These are phyloP conservation scores for Sarcophaga subvicina DNA, from an alignment of 2,888 invertebrate species.

Conservation along the genomic window DNA sequence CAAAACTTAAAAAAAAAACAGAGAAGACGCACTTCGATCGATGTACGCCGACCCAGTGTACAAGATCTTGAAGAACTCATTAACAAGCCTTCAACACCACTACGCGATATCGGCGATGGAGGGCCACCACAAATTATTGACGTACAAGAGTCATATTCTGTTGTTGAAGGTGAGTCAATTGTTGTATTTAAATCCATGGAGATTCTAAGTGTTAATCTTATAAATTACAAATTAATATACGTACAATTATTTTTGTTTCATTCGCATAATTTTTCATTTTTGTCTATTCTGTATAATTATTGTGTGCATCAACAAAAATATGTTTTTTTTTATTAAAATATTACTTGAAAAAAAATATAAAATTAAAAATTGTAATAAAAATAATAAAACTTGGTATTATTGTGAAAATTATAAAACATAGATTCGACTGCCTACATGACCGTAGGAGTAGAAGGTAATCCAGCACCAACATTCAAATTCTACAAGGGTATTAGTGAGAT, in stretches of 20 bases:
- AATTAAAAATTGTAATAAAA: conserved; percentile 24
- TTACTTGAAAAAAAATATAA: too few relatives aligned
- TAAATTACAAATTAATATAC: too few relatives aligned
- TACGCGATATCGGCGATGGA: conserved; percentile 89
- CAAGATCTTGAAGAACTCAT: conserved; percentile 95
- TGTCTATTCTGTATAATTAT: not conserved
- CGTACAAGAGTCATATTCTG: conserved; percentile 96
- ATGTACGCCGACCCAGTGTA: conserved; percentile 94
- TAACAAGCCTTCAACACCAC: conserved; percentile 94
- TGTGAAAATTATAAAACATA: conserved; percentile 76
- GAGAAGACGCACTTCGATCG: conserved; percentile 94
- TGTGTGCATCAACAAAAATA: not conserved
- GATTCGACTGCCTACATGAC: conserved; percentile 97
- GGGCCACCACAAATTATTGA: conserved; percentile 96
- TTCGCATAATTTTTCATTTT: not conserved
- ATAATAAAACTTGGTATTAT: conserved; percentile 59
- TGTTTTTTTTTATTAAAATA: too few relatives aligned
- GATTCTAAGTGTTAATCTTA: too few relatives aligned
- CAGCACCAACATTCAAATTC: conserved; percentile 97
- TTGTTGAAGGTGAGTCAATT: conserved; percentile 92
- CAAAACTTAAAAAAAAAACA: conserved; percentile 75
- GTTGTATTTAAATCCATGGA: not conserved
- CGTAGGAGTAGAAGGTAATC: conserved; percentile 96
- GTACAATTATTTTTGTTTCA: not conserved
- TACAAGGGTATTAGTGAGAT: conserved; percentile 97